Evolutionary conservation across 2,113 vertebrate genomes (phyloP), one percentile per base, ranked within the genome.

Genomic region (Gobio gobio): DNA sequence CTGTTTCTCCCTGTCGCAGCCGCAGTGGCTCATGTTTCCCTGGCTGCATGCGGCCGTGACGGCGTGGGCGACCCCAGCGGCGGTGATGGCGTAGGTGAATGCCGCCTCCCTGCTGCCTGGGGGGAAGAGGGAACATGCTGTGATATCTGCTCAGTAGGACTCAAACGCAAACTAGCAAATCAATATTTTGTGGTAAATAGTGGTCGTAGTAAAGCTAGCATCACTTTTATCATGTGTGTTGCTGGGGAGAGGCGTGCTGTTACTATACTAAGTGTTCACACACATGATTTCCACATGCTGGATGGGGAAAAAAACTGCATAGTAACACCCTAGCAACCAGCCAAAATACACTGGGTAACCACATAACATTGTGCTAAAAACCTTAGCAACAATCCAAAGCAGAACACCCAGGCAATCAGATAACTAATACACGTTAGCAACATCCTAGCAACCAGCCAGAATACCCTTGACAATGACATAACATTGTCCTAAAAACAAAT

Each of bases 1-100:
- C 91, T 99, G 98, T 92, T 99, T 99, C 90, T 99, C 97, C 0
- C 97, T 95, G 94, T 99, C 98, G n/a, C 98, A 99, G 90, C 98
- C 97, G 20, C 98, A 99, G 92, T 99, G 97, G 94, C 97, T 99
- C 90, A 99, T 95, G 94, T 99, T 98, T 90, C 98, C 98, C 91
- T 98, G 97, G 95, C 97, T 99, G 90, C 98, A 99, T 63, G 98
- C 97, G 0, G 96, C 95, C 0, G 98, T 99, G 89, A 99, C 96
- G 0, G 97, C 96, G 0, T 99, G 97, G 0, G 98, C 98, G 49
- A 99, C 97, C 0, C 98, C 98, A 0, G 98, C 98, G 0, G 98
- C 98, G 0, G 97, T 99, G 94, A 99, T 98, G 95, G 98, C 98
- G 2, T 99, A 99, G 10, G 97, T 99, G 95, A 99, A 99, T 0